Conservation (phyloP, 2,888 invertebrate species). For the Rhamphomyia laevipes region DNA sequence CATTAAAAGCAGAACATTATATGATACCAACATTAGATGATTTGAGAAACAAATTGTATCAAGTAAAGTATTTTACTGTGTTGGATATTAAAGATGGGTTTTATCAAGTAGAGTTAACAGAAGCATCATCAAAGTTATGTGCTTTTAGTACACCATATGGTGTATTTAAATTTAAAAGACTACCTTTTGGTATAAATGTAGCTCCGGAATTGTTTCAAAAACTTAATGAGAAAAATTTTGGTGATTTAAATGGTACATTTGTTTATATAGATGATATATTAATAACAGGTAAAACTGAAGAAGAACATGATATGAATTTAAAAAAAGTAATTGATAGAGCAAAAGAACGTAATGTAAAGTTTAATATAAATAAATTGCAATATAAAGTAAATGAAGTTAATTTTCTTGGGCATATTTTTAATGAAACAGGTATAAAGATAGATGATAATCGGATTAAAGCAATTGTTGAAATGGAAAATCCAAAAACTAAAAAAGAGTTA, state of each 20-base stretch:
- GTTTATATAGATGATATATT: constrained; percentile 10
- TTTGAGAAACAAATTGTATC: constrained; percentile 13
- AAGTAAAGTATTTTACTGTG: constrained; percentile 17
- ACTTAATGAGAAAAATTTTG: no score
- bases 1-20: constrained; percentile 15
- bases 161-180: no score
- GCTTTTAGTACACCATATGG: no score
- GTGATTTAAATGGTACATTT: no score
- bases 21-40: no score
- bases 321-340: constrained; percentile 7
- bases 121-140: constrained; percentile 7
- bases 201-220: no score
- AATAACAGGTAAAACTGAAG: constrained; percentile 2
- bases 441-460: constrained; percentile 11
- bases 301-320: constrained; percentile 11
- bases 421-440: constrained; percentile 12
- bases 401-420: constrained; percentile 17
- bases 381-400: constrained; percentile 17
- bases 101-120: constrained; percentile 11
- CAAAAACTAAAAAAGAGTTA: no score
- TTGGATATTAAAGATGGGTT: constrained; percentile 18
- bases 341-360: constrained; percentile 6
- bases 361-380: constrained; percentile 10
- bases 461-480: constrained; percentile 11
- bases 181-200: no score